These are phyloP conservation scores for Mastomys natalensis DNA, from an alignment of 2,113 vertebrate species.

Conservation along the genomic window DNA sequence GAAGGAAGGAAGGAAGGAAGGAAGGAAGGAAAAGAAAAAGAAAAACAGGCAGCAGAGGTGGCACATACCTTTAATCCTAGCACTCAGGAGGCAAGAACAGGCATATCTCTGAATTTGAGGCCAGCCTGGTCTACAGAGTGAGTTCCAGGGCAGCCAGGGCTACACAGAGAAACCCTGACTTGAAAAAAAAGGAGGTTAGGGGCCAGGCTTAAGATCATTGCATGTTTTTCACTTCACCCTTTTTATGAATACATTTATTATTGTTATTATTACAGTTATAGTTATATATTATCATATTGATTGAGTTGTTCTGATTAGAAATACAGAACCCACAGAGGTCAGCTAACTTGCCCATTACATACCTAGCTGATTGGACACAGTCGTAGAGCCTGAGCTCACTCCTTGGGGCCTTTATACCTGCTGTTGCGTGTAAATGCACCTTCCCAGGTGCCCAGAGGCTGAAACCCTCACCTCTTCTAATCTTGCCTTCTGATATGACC, in stretches of 20 bases:
- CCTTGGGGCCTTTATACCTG: rapidly evolving
- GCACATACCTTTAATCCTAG: background rate
- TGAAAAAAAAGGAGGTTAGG: background rate
- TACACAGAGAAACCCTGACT: background rate
- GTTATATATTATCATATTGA: background rate
- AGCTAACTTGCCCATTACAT: background rate
- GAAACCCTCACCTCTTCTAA: background rate
- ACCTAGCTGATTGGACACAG: background rate
- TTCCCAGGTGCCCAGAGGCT: background rate
- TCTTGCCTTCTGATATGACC: background rate
- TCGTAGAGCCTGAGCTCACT: background rate
- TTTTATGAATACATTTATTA: background rate
- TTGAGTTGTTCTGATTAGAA: background rate
- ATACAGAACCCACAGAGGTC: background rate
- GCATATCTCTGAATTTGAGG: background rate
- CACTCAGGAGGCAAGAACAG: background rate
- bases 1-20: too few species aligned
- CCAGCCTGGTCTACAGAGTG: background rate
- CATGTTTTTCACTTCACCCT: background rate
- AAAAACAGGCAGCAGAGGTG: background rate
- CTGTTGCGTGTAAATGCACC: background rate
- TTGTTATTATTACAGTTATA: background rate
- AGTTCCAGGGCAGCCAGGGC: too few species aligned
- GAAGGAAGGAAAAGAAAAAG: background rate
- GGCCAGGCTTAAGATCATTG: background rate